A percentile compares a stretch with the other conserved stretches of the same genome.
Conservation (phyloP, 2,113 vertebrate species). For the Cisticola juncidis region DNA sequence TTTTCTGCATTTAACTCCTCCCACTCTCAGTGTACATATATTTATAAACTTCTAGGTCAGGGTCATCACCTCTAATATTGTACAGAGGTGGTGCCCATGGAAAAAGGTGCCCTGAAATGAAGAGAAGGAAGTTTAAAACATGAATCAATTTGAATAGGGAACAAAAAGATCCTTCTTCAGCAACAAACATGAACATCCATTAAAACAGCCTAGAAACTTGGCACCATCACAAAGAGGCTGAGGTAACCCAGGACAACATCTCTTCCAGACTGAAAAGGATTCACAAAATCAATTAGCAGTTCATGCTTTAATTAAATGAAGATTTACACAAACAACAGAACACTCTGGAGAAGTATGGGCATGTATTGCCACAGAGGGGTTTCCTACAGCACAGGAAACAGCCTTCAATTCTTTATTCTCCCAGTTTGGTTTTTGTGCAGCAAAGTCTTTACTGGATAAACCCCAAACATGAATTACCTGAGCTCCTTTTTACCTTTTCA, state of each 20-base stretch:
- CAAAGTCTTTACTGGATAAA: background rate
- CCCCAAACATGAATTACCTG: background rate
- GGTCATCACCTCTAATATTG: background rate
- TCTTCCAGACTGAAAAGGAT: background rate
- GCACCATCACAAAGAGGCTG: background rate
- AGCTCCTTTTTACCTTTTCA: background rate
- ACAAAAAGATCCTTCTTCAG: background rate
- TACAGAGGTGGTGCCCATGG: background rate
- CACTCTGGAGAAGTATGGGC: background rate
- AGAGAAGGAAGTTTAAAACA: background rate
- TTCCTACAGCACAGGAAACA: background rate
- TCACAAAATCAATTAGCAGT: background rate
- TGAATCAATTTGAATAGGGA: background rate
- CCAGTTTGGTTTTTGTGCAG: background rate
- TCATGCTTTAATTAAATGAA: constrained; percentile 35
- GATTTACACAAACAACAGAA: background rate
- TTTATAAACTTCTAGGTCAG: background rate
- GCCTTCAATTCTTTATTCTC: background rate
- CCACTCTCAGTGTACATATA: background rate
- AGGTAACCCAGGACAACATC: background rate
- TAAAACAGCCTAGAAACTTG: background rate
- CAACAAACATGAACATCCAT: background rate
- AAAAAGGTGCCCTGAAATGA: background rate
- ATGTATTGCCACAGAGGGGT: background rate
- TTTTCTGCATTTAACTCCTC: background rate